Conservation (phyloP, 2,888 invertebrate species). For the Hydriomena furcata region DNA sequence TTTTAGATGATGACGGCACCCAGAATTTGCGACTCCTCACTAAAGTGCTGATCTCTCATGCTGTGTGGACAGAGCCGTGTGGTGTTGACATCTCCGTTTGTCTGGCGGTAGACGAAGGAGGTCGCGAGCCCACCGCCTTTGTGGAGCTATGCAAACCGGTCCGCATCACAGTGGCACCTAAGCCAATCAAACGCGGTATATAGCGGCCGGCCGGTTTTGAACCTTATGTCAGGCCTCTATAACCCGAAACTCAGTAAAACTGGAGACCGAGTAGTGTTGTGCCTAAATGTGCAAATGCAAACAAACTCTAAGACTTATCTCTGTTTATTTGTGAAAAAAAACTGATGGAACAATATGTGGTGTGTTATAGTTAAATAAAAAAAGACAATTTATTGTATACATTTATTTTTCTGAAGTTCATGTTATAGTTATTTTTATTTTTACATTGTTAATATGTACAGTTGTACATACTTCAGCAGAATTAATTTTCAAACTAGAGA, state of each 20-base stretch:
- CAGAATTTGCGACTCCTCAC: constrained; percentile 89
- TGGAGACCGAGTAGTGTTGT: too few species aligned
- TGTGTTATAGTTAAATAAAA: too few species aligned
- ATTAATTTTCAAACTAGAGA: too few species aligned
- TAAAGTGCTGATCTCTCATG: constrained; percentile 94
- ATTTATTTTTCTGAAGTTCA: too few species aligned
- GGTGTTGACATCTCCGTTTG: constrained; percentile 94
- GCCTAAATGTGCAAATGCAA: too few species aligned
- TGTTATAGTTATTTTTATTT: too few species aligned
- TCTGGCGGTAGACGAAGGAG: constrained; percentile 86
- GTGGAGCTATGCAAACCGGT: constrained; percentile 94
- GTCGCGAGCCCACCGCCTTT: constrained; percentile 71
- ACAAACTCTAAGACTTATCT: too few species aligned
- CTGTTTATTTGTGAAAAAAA: too few species aligned
- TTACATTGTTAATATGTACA: too few species aligned
- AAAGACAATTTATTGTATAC: too few species aligned
- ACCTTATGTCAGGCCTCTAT: constrained; percentile 4
- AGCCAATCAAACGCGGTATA: constrained; percentile 93
- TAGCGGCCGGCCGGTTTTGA: constrained; percentile 35
- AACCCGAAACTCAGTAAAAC: neutral
- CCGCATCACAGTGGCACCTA: constrained; percentile 93
- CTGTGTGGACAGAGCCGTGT: constrained; percentile 96
- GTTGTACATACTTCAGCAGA: too few species aligned
- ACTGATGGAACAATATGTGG: too few species aligned
- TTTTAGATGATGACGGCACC: constrained; percentile 78